Conservation (phyloP, 1,140 invertebrate genomes). For the Drosophila mojavensis region DNA sequence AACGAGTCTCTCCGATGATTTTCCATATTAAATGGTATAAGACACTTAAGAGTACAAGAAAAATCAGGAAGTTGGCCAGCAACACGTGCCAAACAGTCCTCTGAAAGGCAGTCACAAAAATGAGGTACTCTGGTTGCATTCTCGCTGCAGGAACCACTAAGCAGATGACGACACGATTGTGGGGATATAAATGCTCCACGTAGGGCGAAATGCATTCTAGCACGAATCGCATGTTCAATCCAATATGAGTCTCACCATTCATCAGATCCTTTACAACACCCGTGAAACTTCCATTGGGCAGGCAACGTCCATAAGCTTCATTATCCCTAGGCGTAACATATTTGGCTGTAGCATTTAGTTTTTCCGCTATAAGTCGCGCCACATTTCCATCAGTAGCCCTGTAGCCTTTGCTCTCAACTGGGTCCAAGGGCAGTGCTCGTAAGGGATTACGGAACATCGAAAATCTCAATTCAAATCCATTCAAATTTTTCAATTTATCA, state of each 20-base stretch:
- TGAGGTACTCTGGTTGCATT: conserved; percentile 65
- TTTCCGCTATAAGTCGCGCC: conserved; percentile 42
- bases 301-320: conserved; percentile 67
- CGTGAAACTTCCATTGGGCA: conserved; percentile 58
- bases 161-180: conserved; percentile 47
- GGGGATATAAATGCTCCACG: conserved; percentile 69
- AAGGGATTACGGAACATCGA: conserved; percentile 71
- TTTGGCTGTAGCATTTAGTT: conserved; percentile 63
- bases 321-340: conserved; percentile 63
- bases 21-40: conserved; percentile 43
- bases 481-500: conserved; percentile 62
- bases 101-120: conserved; percentile 68
- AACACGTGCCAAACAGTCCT: conserved; percentile 61
- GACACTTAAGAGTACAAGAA: conserved; percentile 49
- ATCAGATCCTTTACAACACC: conserved; percentile 61
- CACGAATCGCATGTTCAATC: conserved; percentile 65
- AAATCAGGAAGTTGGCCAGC: conserved; percentile 50
- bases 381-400: conserved; percentile 57
- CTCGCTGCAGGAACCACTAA: conserved; percentile 70
- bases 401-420: conserved; percentile 48
- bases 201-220: conserved; percentile 57
- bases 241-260: conserved; percentile 56
- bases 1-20: conserved; percentile 21
- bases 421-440: conserved; percentile 51
- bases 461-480: conserved; percentile 56